phyloP scores from a whole-genome alignment of 2,888 invertebrate genomes.

The Nebria salina region DNA sequence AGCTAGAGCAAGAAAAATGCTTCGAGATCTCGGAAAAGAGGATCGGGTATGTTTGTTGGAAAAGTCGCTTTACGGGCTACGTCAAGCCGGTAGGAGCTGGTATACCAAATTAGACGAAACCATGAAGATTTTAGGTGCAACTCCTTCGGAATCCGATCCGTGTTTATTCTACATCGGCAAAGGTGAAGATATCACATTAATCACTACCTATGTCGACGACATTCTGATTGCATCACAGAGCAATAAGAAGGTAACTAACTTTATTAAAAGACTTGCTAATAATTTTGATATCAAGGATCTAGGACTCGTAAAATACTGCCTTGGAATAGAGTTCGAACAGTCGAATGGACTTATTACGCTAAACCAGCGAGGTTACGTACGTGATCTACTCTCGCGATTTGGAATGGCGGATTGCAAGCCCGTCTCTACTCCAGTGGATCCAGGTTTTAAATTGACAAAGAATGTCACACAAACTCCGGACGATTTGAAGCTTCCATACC shows the following conservation, averaged over 20 bases:
- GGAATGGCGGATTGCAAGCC: neutral
- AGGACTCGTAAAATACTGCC: neutral
- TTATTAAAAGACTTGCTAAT: neutral
- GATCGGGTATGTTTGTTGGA: slow-evolving; percentile 46
- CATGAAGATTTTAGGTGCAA: neutral
- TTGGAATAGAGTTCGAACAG: slow-evolving; percentile 7
- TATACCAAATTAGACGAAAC: neutral
- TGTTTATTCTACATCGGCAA: neutral
- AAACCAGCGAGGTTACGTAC: neutral
- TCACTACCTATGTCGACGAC: neutral
- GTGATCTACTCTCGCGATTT: neutral
- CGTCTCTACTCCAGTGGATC: neutral
- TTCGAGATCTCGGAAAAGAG: slow-evolving; percentile 47
- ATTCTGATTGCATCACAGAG: too few species aligned
- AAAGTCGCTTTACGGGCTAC: neutral
- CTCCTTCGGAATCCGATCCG: neutral
- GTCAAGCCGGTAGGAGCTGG: neutral
- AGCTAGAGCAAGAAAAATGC: neutral
- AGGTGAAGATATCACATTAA: neutral
- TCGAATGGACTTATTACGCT: neutral
- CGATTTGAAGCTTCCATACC: neutral
- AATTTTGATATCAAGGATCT: neutral
- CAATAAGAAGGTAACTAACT: neutral
- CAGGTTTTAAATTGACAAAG: too few species aligned
- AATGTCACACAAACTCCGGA: neutral